These are phyloP conservation scores for Malurus melanocephalus DNA, from an alignment of 2,113 vertebrate genomes.

Conservation along the genomic window DNA sequence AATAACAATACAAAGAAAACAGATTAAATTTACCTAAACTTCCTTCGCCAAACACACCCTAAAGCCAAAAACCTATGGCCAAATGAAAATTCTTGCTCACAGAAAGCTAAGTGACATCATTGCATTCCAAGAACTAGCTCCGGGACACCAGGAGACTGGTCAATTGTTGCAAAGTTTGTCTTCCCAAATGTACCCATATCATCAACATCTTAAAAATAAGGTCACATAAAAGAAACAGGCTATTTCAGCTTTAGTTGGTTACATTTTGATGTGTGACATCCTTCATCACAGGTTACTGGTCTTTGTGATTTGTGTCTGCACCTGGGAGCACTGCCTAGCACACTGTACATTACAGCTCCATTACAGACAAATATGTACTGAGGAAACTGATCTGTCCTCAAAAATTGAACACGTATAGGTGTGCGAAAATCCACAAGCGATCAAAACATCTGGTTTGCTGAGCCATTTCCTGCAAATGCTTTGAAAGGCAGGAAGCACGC, in stretches of 20 bases:
- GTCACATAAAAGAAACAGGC: neutral
- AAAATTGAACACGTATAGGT: neutral
- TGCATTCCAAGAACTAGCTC: neutral
- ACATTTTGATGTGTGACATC: neutral
- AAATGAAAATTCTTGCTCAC: neutral
- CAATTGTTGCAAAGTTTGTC: neutral
- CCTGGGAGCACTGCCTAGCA: neutral
- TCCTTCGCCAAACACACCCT: neutral
- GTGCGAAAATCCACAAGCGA: neutral
- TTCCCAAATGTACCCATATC: neutral
- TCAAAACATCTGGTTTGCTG: neutral
- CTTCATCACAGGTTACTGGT: fast-evolving
- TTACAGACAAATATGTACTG: neutral
- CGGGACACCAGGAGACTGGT: neutral
- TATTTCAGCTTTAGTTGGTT: neutral
- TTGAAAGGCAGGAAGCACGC: neutral
- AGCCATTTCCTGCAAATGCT: neutral
- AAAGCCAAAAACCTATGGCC: neutral
- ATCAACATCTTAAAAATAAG: neutral
- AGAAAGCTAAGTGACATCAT: neutral
- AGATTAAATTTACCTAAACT: neutral
- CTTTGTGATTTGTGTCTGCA: neutral
- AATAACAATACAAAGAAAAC: neutral
- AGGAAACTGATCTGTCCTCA: neutral
- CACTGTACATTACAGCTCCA: neutral